Percentiles rank a stretch among this genome's conserved stretches.
phyloP scores from a whole-genome alignment of 2,797 vertebrate species.

The Enteromius treurensis region DNA sequence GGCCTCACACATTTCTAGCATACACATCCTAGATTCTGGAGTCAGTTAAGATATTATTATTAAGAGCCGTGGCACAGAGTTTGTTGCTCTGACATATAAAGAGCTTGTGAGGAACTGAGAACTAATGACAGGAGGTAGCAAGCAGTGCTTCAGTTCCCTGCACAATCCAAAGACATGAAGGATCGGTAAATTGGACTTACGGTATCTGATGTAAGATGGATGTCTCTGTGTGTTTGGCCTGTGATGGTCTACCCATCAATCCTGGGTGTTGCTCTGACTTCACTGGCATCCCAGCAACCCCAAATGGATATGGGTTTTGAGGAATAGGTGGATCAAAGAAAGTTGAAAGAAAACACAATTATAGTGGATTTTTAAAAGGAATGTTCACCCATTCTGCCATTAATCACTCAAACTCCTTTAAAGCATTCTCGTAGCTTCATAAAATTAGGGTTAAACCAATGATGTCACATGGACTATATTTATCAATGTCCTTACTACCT shows the following conservation, averaged over 20 bases:
- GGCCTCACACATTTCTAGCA: constrained; percentile 3
- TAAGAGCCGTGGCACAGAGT: not conserved
- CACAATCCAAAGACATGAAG: not conserved
- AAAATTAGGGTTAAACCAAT: not conserved
- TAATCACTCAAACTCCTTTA: not conserved
- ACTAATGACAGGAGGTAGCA: not conserved
- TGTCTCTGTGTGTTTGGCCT: not conserved
- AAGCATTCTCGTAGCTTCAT: not conserved
- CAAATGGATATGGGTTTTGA: not conserved
- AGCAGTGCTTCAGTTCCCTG: not conserved
- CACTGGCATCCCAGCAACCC: not conserved
- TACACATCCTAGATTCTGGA: constrained; percentile 12
- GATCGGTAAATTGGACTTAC: not conserved
- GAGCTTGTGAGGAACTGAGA: not conserved
- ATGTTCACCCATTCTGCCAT: not conserved
- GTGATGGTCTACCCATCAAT: not conserved
- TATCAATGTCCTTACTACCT: not conserved
- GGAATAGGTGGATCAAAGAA: not conserved
- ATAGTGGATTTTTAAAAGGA: not conserved
- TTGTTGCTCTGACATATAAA: not conserved
- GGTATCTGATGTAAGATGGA: not conserved
- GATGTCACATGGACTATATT: not conserved
- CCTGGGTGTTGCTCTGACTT: not conserved
- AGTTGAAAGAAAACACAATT: not conserved
- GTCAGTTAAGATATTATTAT: not conserved